These are phyloP conservation scores for Entomobrya multifasciata DNA, from an alignment of 2,888 invertebrate genomes.

Conservation along the genomic window DNA sequence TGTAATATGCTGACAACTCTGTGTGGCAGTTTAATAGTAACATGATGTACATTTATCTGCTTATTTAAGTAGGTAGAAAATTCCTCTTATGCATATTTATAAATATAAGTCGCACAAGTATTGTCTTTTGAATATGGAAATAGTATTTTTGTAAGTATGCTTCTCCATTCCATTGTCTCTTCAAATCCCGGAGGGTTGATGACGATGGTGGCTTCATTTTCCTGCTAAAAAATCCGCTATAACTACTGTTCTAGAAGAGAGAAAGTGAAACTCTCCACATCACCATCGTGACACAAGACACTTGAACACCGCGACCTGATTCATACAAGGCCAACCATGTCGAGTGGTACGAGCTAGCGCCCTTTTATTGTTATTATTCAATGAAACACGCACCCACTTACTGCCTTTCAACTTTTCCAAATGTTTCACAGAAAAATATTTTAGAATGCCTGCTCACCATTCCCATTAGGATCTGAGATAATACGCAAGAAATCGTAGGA, in stretches of 20 bases:
- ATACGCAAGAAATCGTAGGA: no score
- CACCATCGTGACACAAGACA: slow-evolving; percentile 44
- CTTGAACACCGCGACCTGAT: slow-evolving; percentile 61
- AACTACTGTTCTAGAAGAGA: neutral
- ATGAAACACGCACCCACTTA: slow-evolving; percentile 46
- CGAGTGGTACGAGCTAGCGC: slow-evolving; percentile 12
- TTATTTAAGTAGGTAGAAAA: no score
- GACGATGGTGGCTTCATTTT: neutral
- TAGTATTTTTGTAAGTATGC: neutral
- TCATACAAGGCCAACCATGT: slow-evolving; percentile 55
- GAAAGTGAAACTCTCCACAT: slow-evolving; percentile 7
- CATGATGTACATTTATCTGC: no score
- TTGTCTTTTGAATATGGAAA: no score
- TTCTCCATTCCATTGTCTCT: neutral
- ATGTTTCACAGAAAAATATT: no score
- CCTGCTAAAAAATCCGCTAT: neutral
- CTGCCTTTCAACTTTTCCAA: neutral
- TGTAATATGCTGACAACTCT: slow-evolving; percentile 22
- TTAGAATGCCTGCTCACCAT: no score
- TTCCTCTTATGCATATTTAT: no score
- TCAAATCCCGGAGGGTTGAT: neutral
- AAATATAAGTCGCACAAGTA: neutral
- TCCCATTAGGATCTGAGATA: no score
- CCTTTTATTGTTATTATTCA: slow-evolving; percentile 30
- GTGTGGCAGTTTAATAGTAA: no score